Base-by-base conservation (phyloP, 2,113 vertebrate species). In the Terrapene triunguis region DNA sequence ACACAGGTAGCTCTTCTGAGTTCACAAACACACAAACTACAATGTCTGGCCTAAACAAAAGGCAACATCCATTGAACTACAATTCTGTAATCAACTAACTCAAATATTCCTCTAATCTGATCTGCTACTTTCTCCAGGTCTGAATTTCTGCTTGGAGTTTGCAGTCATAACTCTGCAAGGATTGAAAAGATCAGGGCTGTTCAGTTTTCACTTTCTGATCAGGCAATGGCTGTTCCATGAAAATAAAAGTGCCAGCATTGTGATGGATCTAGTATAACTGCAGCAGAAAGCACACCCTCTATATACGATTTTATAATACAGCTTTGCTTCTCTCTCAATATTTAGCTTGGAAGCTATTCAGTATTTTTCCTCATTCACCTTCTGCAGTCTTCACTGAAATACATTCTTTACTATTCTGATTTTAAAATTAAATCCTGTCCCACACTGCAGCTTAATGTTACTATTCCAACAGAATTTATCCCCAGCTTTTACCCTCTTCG, bases 231-330 rank as follows among this genome's bases (percentile, higher is more conserved):
- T 93, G 55, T 84, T 95, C 62, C 85, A 84, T 89, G 85, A 94
- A 97, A 95, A 93, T 93, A 94, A 72, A 94, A 95, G 19, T 94
- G 93, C 17, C 72, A 95, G 38, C 48, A 47, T 22, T 74, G 35
- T 92, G 89, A 97, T 74, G 80, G 80, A 95, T 95, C 74, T 47
- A 2, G 22, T 78, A 78, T 27, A 42, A 78, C 85, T 92, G 85
- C 72, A 78, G 85, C 90, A 84, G 80, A 93, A 48, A 94, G 65
- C 25, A 80, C 11, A 93, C 38, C 55, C 29, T 92, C 65, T 53
- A 32, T 38, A 53, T n/a, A 94, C 48, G 51, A 42, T 91, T 95
- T 95, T 81, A 91, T 42, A 38, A 82, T 57, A 57, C 9, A 82
- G 38, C 29, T 86, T 38, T 78, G 17, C 3, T 82, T 94, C 80